phyloP scores from a whole-genome alignment of 1,140 invertebrate genomes.

The Orius insidiosus region DNA sequence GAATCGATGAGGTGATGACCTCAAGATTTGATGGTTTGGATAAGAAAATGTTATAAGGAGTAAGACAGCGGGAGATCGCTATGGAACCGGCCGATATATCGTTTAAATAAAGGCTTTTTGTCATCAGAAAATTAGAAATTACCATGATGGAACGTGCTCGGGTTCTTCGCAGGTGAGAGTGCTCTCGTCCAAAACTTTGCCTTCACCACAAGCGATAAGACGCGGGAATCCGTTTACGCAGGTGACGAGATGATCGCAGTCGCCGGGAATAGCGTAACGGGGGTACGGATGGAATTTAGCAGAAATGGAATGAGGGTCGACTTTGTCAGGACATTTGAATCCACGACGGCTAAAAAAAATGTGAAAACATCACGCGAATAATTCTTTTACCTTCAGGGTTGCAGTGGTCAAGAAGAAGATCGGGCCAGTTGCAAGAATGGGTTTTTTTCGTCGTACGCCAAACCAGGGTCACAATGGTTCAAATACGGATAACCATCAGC shows the following conservation, averaged over 20 bases:
- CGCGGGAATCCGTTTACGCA: slow-evolving; percentile 75
- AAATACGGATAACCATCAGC: slow-evolving; percentile 60
- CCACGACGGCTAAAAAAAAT: slow-evolving; percentile 46
- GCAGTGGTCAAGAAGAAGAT: slow-evolving; percentile 66
- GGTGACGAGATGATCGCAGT: slow-evolving; percentile 67
- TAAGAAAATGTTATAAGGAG: too few relatives aligned
- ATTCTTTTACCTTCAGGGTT: slow-evolving; percentile 63
- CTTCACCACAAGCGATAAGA: slow-evolving; percentile 68
- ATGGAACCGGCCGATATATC: too few relatives aligned
- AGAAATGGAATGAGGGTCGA: slow-evolving; percentile 43
- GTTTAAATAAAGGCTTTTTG: too few relatives aligned
- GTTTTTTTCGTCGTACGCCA: slow-evolving; percentile 75
- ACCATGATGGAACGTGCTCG: slow-evolving; percentile 35
- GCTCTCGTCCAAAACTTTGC: slow-evolving; percentile 66
- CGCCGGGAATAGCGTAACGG: slow-evolving; percentile 63
- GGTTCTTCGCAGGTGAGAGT: slow-evolving; percentile 67
- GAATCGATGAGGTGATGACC: too few relatives aligned
- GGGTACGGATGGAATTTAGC: slow-evolving; percentile 83
- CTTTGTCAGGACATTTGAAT: slow-evolving; percentile 44
- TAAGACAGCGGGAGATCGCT: too few relatives aligned
- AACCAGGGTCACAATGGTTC: slow-evolving; percentile 63
- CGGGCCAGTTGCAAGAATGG: slow-evolving; percentile 85
- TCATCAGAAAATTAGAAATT: slow-evolving; percentile 14
- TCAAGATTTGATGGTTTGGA: too few relatives aligned
- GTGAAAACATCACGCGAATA: background rate